Evolutionary conservation across 2,888 invertebrate species (phyloP), one percentile per base, ranked within the genome.

Genomic region (Physocephala rufipes): DNA sequence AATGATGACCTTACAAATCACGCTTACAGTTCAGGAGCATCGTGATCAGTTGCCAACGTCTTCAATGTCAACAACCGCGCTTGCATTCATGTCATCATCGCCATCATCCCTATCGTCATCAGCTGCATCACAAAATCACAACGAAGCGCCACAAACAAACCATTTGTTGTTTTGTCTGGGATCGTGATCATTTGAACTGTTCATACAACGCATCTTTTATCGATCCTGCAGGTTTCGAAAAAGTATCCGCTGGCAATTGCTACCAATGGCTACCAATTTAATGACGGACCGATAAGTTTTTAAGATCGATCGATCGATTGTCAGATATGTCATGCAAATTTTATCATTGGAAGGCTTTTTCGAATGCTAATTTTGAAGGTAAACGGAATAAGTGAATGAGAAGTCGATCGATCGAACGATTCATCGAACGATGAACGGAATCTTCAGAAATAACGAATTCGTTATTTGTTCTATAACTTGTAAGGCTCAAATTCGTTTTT

Each of bases 1-100:
- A 81, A 80, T 82, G 82, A 82, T 83, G 82, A 82, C 82, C 82
- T 82, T 83, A 83, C 82, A 82, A 82, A 82, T 83, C 83, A 83
- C 82, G 82, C 81, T 82, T 74, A 36, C 76, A 75, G 73, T 74
- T 74, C 28, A 58, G 47, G 67, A 67, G 58, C 67, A 67, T 67
- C 67, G 67, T 58, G 67, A 67, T 67, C 58, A 45, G 47, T 26
- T 28, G 59, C 66, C 21, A n/a, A 43, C 66, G n/a, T 19, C 36
- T 21, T 36, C 66, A 51, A 43, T 45, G n/a, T 30, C 26, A 30
- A 13, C 47, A 26, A 28, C 49, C 15, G 47, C 65, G 28, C 19
- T 51, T n/a, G 24, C 51, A 13, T 49, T 28, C 24, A 13, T 24
- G 47, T 65, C 65, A 4, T 16, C 62, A 62, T 62, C 62, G 51